Base-by-base conservation (phyloP, 2,888 invertebrate species). In the Gari tellinella region DNA sequence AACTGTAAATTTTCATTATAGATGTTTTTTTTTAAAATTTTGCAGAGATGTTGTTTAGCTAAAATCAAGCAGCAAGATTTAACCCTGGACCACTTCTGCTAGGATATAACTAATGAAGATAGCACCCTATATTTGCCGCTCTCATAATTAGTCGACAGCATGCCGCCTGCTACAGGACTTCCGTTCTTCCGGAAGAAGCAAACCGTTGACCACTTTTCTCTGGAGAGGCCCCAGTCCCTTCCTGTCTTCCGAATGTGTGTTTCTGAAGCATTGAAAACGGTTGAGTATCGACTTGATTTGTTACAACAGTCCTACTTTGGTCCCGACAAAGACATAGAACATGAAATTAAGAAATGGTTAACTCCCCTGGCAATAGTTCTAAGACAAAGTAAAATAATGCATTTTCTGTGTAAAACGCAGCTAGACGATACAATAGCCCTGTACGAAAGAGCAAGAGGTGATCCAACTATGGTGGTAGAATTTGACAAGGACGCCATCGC, bases 121-220 rank as follows among this genome's bases (percentile, higher is more conserved):
- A n/a, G n/a, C n/a, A n/a, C n/a, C n/a, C n/a, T n/a, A n/a, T n/a
- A n/a, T n/a, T n/a, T n/a, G n/a, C n/a, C n/a, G n/a, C n/a, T n/a
- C n/a, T n/a, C n/a, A n/a, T n/a, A n/a, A n/a, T n/a, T n/a, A n/a
- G n/a, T n/a, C n/a, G n/a, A n/a, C n/a, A n/a, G n/a, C 19, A 87
- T 83, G 84, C 84, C 86, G 12, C 86, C 83, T 19, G 81, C 82
- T n/a, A 88, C 88, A 3, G 82, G 80, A 7, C 81, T 88, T 12
- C 82, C 82, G 23, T 89, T 89, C 62, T 87, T 82, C 72, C 79
- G 89, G 25, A 88, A 88, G 66, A 70, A 81, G 8, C 89, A 90
- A 63, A 86, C 84, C 4, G 64, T 88, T 2, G 84, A 84, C 19
- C 75, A 82, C n/a, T 68, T 89, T 23, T 75, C 78, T 0, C 62